Conservation (phyloP, 2,888 invertebrate species). For the Nephrotoma guestfalica region DNA sequence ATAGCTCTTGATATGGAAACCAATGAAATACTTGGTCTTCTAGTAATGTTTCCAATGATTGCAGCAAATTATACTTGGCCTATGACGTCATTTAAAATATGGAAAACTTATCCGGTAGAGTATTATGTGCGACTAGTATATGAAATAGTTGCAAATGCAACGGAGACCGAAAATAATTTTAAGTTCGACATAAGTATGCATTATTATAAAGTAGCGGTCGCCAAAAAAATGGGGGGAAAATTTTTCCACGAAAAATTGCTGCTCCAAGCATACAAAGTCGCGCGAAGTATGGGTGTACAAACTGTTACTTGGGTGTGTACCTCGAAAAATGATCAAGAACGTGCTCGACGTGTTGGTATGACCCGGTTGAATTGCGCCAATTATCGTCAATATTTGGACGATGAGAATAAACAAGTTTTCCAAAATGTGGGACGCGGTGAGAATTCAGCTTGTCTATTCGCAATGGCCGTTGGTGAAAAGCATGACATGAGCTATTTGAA, state of each 20-base stretch:
- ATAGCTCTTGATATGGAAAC: slow-evolving; percentile 1
- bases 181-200: neutral
- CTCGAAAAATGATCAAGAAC: neutral
- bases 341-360: slow-evolving; percentile 1
- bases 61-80: neutral
- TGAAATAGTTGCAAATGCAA: neutral
- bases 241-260: slow-evolving; percentile 1
- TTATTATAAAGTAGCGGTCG: neutral
- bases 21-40: neutral
- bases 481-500: neutral
- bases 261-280: neutral
- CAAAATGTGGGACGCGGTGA: neutral
- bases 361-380: neutral
- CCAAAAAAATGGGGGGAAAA: neutral
- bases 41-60: neutral
- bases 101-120: neutral
- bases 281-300: neutral
- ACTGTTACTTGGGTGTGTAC: neutral
- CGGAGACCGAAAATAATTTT: neutral
- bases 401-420: neutral
- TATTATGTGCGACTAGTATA: neutral
- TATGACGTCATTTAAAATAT: neutral
- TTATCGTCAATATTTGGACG: neutral
- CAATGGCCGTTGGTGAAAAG: neutral
- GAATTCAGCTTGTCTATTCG: neutral